Percentiles rank a stretch among this genome's conserved stretches.
phyloP scores from a whole-genome alignment of 2,888 invertebrate genomes.

The Latheticus oryzae region DNA sequence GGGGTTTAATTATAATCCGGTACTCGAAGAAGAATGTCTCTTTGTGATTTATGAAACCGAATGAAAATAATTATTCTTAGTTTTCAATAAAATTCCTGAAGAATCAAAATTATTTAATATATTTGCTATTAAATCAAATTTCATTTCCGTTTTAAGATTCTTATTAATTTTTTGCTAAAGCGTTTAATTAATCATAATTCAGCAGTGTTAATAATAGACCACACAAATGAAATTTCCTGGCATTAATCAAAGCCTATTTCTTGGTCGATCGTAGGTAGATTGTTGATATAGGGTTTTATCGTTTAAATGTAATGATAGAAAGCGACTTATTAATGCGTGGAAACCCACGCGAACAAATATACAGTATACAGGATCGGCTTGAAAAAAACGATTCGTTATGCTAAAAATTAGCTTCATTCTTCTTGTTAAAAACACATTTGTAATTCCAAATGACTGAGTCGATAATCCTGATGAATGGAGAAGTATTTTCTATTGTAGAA shows the following conservation, averaged over 20 bases:
- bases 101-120: too few relatives aligned
- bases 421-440: conserved; percentile 30
- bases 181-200: conserved; percentile 30
- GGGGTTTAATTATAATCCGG: conserved; percentile 41
- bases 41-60: conserved; percentile 34
- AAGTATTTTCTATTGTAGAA: conserved; percentile 24
- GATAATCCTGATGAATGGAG: conserved; percentile 36
- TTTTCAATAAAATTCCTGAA: too few relatives aligned
- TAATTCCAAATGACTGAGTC: conserved; percentile 29
- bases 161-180: too few relatives aligned
- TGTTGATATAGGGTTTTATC: conserved; percentile 37
- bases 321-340: conserved; percentile 25
- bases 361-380: conserved; percentile 13
- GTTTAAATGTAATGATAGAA: conserved; percentile 32
- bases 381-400: conserved; percentile 5
- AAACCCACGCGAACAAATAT: conserved; percentile 28
- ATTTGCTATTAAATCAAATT: too few relatives aligned
- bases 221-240: conserved; percentile 37
- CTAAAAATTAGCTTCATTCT: conserved; percentile 24
- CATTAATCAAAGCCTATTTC: conserved; percentile 36
- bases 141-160: too few relatives aligned
- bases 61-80: conserved; percentile 36
- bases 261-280: conserved; percentile 28
- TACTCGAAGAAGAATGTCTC: conserved; percentile 35
- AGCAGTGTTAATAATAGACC: conserved; percentile 32